These are phyloP conservation scores for Heliconius nattereri DNA, from an alignment of 1,140 invertebrate species.

Conservation along the genomic window DNA sequence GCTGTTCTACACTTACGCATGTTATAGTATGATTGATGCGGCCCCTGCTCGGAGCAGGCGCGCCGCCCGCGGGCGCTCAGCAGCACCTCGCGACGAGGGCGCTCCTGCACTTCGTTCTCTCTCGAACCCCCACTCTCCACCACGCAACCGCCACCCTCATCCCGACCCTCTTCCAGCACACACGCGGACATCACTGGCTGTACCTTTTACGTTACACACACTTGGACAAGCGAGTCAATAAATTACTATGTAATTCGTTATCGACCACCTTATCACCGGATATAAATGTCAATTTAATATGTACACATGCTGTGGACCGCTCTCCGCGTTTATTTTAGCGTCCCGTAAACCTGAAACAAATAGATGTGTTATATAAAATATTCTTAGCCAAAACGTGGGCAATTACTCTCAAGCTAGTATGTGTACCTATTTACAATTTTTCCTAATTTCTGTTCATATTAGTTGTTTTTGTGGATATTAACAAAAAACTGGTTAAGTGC, in stretches of 20 bases:
- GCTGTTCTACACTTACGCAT: slow-evolving; percentile 61
- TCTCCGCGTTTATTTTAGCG: background rate
- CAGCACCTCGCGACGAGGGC: slow-evolving; percentile 73
- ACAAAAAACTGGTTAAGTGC: too few species aligned
- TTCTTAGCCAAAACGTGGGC: background rate
- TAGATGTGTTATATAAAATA: background rate
- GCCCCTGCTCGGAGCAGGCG: slow-evolving; percentile 85
- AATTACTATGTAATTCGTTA: slow-evolving; percentile 20
- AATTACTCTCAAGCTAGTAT: too few species aligned
- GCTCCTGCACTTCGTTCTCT: slow-evolving; percentile 52
- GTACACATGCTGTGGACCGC: background rate
- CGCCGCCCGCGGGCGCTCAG: slow-evolving; percentile 78
- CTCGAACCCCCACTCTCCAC: slow-evolving; percentile 27
- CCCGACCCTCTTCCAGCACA: slow-evolving; percentile 68
- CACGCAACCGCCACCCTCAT: slow-evolving; percentile 62
- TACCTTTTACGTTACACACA: slow-evolving; percentile 9
- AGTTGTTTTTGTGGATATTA: too few species aligned
- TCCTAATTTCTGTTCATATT: too few species aligned
- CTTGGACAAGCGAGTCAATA: slow-evolving; percentile 3
- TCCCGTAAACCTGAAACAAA: slow-evolving; percentile 22
- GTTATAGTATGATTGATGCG: slow-evolving; percentile 80
- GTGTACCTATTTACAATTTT: too few species aligned
- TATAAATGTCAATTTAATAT: slow-evolving; percentile 22
- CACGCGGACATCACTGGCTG: slow-evolving; percentile 67
- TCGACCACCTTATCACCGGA: slow-evolving; percentile 1